phyloP scores from a whole-genome alignment of 1,140 invertebrate species.

The Calephelis virginiensis region DNA sequence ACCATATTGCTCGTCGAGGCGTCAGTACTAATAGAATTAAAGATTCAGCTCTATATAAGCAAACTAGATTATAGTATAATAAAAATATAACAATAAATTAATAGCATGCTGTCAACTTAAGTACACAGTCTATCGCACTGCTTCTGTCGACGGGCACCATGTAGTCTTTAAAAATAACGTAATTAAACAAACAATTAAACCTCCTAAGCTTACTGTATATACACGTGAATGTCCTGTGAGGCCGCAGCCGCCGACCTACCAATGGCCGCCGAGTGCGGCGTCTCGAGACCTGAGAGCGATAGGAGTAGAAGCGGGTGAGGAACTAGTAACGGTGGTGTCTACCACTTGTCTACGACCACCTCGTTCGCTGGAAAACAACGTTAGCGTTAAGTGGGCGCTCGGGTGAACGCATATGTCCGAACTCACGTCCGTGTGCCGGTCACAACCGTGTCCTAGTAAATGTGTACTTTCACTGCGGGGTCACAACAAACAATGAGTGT shows the following conservation, averaged over 20 bases:
- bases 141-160: constrained; percentile 77
- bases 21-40: constrained; percentile 75
- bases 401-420: constrained; percentile 22
- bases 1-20: constrained; percentile 76
- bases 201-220: constrained; percentile 77
- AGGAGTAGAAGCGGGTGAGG: constrained; percentile 70
- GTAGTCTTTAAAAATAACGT: constrained; percentile 77
- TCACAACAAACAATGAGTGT: constrained; percentile 24
- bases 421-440: constrained; percentile 45
- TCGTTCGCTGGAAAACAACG: constrained; percentile 82
- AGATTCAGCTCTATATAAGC: constrained; percentile 73
- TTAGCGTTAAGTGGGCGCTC: constrained; percentile 63
- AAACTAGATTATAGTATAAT: constrained; percentile 75
- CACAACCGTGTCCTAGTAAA: constrained; percentile 76
- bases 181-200: constrained; percentile 76
- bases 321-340: constrained; percentile 72
- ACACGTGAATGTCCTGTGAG: constrained; percentile 72
- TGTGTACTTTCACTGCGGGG: constrained; percentile 59
- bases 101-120: constrained; percentile 76
- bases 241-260: constrained; percentile 18
- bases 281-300: constrained; percentile 59
- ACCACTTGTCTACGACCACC: constrained; percentile 81
- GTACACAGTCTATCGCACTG: constrained; percentile 77
- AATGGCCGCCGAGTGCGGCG: constrained; percentile 5
- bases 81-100: constrained; percentile 77